Evolutionary conservation across 2,113 vertebrate genomes (phyloP), one percentile per base, ranked within the genome.

Genomic region (Phrynosoma blainvillii): DNA sequence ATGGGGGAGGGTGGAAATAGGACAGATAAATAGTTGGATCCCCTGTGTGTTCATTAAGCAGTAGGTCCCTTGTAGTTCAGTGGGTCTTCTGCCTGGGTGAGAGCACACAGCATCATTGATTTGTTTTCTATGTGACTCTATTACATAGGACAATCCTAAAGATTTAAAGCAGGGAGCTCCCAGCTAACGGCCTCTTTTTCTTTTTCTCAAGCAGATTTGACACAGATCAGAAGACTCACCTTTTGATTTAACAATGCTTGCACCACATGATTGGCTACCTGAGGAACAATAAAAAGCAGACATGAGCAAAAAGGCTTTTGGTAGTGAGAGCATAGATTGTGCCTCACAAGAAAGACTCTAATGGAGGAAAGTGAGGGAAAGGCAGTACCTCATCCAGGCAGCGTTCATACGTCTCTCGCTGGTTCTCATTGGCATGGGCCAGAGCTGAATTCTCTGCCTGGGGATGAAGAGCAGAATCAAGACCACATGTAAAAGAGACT

Each of bases 201-300:
- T 73, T 47, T 10, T 73, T 16, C 12, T 10, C 52, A 21, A 4
- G 27, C 27, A 73, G 30, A 76, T 1, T n/a, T 20, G 47, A 0
- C 2, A 1, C 18, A 52, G 59, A 62, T 18, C 30, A 12, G 65
- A 62, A 21, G 13, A 30, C 95, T 94, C 95, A 99, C 98, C 98
- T 99, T 99, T 87, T 99, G 98, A 91, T 98, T 99, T 47, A 99
- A 97, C 52, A 99, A 96, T 0, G 98, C 98, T 88, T 99, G 98
- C 20, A 99, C 98, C 93, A 99, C 98, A 0, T 99, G 98, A 93
- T 99, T 99, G 90, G 98, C 98, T 73, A 99, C 98, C 98, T 99
- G 95, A 5, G 52, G 79, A 88, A 91, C 25, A 56, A 70, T 94
- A 56, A 87, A 66, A 30, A 68, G 25, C 79, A 68, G 4, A 23